A percentile compares a stretch with the other conserved stretches of the same genome.
Evolutionary conservation across 2,888 invertebrate genomes (phyloP).

Genomic region (Polietes domitor): DNA sequence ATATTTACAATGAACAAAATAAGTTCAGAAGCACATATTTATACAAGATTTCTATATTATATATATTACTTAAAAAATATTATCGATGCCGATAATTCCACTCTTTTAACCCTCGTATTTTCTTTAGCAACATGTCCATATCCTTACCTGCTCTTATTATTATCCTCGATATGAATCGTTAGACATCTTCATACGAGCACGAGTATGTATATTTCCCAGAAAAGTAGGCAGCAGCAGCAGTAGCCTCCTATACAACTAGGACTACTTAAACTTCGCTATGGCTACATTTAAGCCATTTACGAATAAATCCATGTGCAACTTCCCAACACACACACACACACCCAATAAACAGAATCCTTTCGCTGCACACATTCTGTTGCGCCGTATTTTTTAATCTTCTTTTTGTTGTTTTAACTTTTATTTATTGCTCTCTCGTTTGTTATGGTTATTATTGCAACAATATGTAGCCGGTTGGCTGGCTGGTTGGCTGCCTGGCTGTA

Average conservation of each 20-base stretch:
- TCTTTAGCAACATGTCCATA: background rate
- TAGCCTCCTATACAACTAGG: background rate
- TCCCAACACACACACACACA: background rate
- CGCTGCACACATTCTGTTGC: background rate
- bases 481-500: background rate
- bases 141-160: background rate
- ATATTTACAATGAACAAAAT: too few species aligned
- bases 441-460: conserved; percentile 55
- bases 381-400: background rate
- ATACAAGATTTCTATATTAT: too few species aligned
- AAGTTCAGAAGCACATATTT: too few species aligned
- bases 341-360: conserved; percentile 18
- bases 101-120: background rate
- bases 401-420: conserved; percentile 51
- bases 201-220: background rate
- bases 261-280: conserved; percentile 55
- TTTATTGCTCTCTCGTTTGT: conserved; percentile 55
- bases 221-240: background rate
- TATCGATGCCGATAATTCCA: too few species aligned
- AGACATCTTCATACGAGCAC: background rate
- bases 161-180: background rate
- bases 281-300: conserved; percentile 53
- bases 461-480: background rate
- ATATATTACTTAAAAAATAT: too few species aligned
- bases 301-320: conserved; percentile 54